These are phyloP conservation scores for Athene cunicularia DNA, from an alignment of 2,113 vertebrate species.

Conservation along the genomic window DNA sequence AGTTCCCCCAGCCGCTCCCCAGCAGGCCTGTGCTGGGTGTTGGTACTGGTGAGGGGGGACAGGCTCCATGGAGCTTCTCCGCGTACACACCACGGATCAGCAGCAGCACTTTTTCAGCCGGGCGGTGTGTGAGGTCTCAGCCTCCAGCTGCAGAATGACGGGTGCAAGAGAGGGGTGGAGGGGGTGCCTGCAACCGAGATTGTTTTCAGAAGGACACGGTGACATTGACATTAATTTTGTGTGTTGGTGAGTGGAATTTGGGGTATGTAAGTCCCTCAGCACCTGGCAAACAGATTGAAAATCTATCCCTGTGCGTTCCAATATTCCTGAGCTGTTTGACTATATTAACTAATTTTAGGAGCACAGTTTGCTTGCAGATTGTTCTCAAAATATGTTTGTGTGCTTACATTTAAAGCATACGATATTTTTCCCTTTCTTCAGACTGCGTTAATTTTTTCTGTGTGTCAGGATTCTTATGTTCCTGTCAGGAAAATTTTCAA, in stretches of 20 bases:
- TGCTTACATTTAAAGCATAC: background rate
- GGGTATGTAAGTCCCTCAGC: background rate
- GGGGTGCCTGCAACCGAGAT: rapidly evolving
- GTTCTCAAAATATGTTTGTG: background rate
- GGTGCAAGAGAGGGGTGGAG: background rate
- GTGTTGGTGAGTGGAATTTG: background rate
- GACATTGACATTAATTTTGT: background rate
- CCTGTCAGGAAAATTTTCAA: background rate
- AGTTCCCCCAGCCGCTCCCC: too few species aligned
- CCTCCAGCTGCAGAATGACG: background rate
- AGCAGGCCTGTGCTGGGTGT: too few species aligned
- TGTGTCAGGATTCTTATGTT: background rate
- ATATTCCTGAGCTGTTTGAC: background rate
- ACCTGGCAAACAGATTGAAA: background rate
- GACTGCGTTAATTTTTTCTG: background rate
- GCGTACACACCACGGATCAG: rapidly evolving
- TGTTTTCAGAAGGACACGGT: background rate
- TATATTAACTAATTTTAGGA: background rate
- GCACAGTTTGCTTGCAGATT: background rate
- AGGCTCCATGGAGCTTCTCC: background rate
- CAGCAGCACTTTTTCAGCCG: background rate
- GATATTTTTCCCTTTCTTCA: background rate
- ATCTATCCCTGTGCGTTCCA: background rate
- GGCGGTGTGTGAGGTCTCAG: rapidly evolving
- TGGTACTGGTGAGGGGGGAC: too few species aligned